Evolutionary conservation across 2,113 vertebrate genomes (phyloP), one percentile per base, ranked within the genome.

Genomic region (Ailuropoda melanoleuca): DNA sequence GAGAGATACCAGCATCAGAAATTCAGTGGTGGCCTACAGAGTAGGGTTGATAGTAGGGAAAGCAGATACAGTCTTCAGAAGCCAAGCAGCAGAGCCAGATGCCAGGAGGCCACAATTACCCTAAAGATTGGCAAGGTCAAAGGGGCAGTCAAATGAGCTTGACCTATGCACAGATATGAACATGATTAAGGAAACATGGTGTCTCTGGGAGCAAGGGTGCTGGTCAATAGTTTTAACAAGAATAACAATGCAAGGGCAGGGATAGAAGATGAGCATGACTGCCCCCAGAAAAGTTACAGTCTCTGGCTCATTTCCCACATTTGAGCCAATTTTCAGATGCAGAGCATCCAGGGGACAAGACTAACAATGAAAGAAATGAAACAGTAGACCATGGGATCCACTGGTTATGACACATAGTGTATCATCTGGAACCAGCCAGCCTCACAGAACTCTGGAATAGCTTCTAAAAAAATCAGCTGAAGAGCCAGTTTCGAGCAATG

Each of bases 91-190:
- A 81, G 24, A 55, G 10, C 18, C 43, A 85, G 43, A 72, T 14
- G 12, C 37, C 26, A 58, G 62, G 62, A 90, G 48, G 21, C 56
- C 70, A 81, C 55, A 50, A 1, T 34, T 82, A 34, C 55, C 80
- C 6, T 89, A 46, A 89, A 64, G 31, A 24, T 12, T 50, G 34
- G 4, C 74, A 64, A 37, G 9, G 10, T 53, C 14, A 15, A 74
- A 90, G 18, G 12, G 31, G 7, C 1, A 85, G 31, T 24, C 8
- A n/a, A 31, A 43, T 43, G 58, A 50, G 37, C 21, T 75, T 90
- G 64, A 48, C 6, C 3, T 56, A n/a, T 0, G 2, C 0, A 9
- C 9, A 37, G 13, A 1, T 18, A 29, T 55, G 24, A 68, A 70
- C 6, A 14, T 66, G n/a, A 46, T 14, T 74, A 80, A 34, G 62